Evolutionary conservation across 64 coral and sea anemone genomes (phyloP), one percentile per base, ranked within the genome.

Genomic region (Montipora sp.): DNA sequence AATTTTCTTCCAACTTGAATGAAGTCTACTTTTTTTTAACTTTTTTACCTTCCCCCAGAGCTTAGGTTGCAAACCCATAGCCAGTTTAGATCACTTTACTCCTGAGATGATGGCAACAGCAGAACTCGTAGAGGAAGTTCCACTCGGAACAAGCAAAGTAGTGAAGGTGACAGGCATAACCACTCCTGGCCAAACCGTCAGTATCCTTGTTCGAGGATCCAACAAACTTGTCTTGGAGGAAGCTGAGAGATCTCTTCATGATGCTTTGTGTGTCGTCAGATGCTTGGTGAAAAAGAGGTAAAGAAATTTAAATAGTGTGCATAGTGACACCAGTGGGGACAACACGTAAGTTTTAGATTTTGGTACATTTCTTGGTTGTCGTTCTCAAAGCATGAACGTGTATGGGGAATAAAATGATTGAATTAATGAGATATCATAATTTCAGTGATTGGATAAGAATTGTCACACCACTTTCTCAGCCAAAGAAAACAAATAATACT

Each of bases 261-360:
- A 98, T 89, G 97, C 97, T 73, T 84, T 98, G 18, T 98, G 97
- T 93, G 97, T 98, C 24, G 93, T 98, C 11, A 78, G 97, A 79
- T 98, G 97, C 73, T 85, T 98, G 58, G 97, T 98, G 1, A 98
- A 98, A 75, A 98, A 96, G 83, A 98, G 90, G 97, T 98, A 89
- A 1, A 10, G 10, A 27, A 3, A 47, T 2, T 13, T 63, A 63
- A 15, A 63, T 63, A 12, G 59, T 63, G 11, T 15, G 3, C 13
- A 12, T 8, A 12, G 11, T 63, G 9, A 12, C 9, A 14, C 14
- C 13, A 12, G 59, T 21, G 1, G 20, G 63, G 18, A 5, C 3
- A 13, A 18, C 8, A 4, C 0, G 4, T 67, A 20, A 67, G 4
- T 67, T 67, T 19, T 36, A 1, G 1, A 27, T 27, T 27, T 27